Evolutionary conservation across 2,888 invertebrate species (phyloP).

Genomic region (Sericinus montela): DNA sequence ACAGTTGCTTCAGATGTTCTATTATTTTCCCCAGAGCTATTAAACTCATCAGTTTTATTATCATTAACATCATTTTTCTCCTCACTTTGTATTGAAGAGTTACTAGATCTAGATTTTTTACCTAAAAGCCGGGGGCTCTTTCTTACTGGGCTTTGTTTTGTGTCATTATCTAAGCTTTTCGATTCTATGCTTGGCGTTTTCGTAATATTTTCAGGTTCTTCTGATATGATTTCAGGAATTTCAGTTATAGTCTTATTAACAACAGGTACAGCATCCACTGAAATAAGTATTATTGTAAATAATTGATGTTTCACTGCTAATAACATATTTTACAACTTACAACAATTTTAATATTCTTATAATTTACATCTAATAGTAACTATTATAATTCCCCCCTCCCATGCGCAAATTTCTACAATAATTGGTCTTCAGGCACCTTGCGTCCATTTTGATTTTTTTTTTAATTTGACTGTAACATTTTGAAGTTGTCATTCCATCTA

Average conservation of each 20-base stretch:
- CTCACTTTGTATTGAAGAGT: slow-evolving; percentile 22
- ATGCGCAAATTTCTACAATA: too few relatives aligned
- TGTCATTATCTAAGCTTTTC: slow-evolving; percentile 18
- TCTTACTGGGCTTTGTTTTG: slow-evolving; percentile 23
- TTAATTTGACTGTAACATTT: too few relatives aligned
- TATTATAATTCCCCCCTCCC: too few relatives aligned
- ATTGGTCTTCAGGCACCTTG: too few relatives aligned
- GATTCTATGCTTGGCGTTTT: slow-evolving; percentile 25
- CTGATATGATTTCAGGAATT: slow-evolving; percentile 41
- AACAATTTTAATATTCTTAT: too few relatives aligned
- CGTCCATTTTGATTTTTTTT: too few relatives aligned
- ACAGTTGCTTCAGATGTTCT: slow-evolving; percentile 18
- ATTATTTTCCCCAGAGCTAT: slow-evolving; percentile 18
- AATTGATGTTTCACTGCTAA: not conserved
- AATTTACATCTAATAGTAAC: too few relatives aligned
- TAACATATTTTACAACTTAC: too few relatives aligned
- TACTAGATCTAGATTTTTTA: slow-evolving; percentile 32
- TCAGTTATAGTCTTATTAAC: slow-evolving; percentile 31
- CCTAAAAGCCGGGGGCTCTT: slow-evolving; percentile 33
- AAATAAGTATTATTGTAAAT: slow-evolving; percentile 11
- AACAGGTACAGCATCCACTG: slow-evolving; percentile 24
- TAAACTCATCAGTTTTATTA: slow-evolving; percentile 10
- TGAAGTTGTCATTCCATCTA: too few relatives aligned
- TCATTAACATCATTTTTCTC: slow-evolving; percentile 3
- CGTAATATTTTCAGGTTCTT: slow-evolving; percentile 43